These are phyloP conservation scores for Alectoris magna DNA, from an alignment of 2,797 vertebrate species.

Conservation along the genomic window DNA sequence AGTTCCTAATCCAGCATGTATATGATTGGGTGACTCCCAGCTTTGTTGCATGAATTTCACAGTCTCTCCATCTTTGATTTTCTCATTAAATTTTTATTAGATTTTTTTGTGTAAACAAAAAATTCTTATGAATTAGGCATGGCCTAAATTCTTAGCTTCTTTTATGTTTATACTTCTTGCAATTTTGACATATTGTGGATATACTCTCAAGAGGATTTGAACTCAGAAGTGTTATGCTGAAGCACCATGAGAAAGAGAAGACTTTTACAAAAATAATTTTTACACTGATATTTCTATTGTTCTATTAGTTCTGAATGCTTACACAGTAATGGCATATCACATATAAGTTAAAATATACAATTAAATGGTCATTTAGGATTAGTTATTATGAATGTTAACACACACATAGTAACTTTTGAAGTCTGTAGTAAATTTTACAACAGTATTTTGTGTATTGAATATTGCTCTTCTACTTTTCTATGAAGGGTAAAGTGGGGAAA, in stretches of 20 bases:
- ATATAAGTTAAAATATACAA: slow-evolving; percentile 56
- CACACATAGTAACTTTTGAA: slow-evolving; percentile 48
- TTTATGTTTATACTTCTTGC: slow-evolving; percentile 17
- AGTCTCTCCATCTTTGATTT: slow-evolving; percentile 21
- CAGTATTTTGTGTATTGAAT: slow-evolving; percentile 59
- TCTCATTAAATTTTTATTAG: slow-evolving; percentile 20
- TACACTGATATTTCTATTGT: slow-evolving; percentile 3
- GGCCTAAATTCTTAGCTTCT: slow-evolving; percentile 7
- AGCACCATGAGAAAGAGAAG: neutral
- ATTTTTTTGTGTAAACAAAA: slow-evolving; percentile 39
- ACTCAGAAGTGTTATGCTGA: neutral
- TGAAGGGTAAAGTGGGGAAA: slow-evolving; percentile 75
- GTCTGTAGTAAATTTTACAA: slow-evolving; percentile 55
- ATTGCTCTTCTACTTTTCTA: slow-evolving; percentile 63
- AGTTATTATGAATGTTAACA: slow-evolving; percentile 44
- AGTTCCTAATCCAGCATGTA: neutral
- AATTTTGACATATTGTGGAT: neutral
- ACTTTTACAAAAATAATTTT: slow-evolving; percentile 9
- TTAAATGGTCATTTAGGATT: slow-evolving; percentile 69
- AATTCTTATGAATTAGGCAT: slow-evolving; percentile 44
- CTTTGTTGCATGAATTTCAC: neutral
- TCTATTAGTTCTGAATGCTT: slow-evolving; percentile 35
- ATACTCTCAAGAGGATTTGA: neutral
- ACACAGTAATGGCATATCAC: slow-evolving; percentile 20
- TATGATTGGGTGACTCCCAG: neutral